Conservation (phyloP, 2,888 invertebrate genomes). For the Acanthosoma haemorrhoidale region DNA sequence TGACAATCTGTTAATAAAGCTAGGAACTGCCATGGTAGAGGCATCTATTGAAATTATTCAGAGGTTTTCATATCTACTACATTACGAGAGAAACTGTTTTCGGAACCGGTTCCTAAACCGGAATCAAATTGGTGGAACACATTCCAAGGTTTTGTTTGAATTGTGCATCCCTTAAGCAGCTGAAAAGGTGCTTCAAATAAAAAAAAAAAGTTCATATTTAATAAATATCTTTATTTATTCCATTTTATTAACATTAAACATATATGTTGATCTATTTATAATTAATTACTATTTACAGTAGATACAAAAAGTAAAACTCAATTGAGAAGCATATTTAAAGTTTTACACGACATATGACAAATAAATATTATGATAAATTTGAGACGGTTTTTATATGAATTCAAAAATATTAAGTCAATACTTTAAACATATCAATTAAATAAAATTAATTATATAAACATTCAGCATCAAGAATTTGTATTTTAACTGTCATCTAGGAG, state of each 20-base stretch:
- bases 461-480: not conserved
- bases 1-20: no score
- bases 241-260: not conserved
- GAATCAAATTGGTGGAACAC: no score
- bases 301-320: not conserved
- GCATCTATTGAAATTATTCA: no score
- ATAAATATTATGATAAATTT: not conserved
- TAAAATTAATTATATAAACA: not conserved
- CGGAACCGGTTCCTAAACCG: no score
- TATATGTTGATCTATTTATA: not conserved
- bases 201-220: not conserved
- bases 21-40: no score
- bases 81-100: no score
- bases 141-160: no score
- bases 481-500: not conserved
- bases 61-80: no score
- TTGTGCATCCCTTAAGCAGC: no score
- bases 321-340: not conserved
- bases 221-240: not conserved
- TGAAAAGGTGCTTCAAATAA: no score
- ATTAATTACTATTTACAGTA: not conserved
- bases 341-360: not conserved
- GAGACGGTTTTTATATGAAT: not conserved
- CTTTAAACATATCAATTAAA: not conserved
- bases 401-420: not conserved